Evolutionary conservation across 2,797 vertebrate genomes (phyloP).

Genomic region (Sebastes flavidus): DNA sequence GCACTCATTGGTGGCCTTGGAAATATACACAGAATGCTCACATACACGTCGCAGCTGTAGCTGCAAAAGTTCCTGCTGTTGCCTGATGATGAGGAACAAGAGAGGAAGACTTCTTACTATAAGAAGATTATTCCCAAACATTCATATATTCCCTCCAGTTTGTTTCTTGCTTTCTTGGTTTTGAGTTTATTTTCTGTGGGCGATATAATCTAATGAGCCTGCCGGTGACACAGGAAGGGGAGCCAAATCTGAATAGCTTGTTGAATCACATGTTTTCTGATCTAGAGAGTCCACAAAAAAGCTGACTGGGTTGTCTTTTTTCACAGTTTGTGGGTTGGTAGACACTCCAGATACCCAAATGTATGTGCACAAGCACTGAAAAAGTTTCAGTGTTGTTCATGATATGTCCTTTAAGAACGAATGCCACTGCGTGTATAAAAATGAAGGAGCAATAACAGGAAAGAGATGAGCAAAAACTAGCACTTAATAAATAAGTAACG

Average conservation of each 20-base stretch:
- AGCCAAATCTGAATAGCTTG: not conserved
- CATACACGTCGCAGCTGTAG: not conserved
- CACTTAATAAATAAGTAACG: not conserved
- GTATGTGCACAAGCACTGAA: too few species aligned
- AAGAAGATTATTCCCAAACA: not conserved
- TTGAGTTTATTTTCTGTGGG: not conserved
- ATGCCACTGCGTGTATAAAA: not conserved
- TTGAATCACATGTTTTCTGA: not conserved
- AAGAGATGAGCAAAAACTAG: not conserved
- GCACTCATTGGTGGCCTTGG: not conserved
- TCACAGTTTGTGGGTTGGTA: too few species aligned
- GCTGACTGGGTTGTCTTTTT: too few species aligned
- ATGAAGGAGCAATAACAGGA: not conserved
- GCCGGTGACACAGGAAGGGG: too few species aligned
- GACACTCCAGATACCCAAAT: too few species aligned
- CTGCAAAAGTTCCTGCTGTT: not conserved
- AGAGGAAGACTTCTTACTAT: not conserved
- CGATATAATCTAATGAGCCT: not conserved
- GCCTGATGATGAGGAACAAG: constrained; percentile 1
- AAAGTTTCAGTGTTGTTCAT: too few species aligned
- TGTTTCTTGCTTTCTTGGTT: not conserved
- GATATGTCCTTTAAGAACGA: not conserved
- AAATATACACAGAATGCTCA: not conserved
- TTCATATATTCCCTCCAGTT: not conserved
- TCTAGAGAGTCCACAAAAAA: too few species aligned